Base-by-base conservation (phyloP, 2,113 vertebrate genomes). In the Lucifuga dentata region DNA sequence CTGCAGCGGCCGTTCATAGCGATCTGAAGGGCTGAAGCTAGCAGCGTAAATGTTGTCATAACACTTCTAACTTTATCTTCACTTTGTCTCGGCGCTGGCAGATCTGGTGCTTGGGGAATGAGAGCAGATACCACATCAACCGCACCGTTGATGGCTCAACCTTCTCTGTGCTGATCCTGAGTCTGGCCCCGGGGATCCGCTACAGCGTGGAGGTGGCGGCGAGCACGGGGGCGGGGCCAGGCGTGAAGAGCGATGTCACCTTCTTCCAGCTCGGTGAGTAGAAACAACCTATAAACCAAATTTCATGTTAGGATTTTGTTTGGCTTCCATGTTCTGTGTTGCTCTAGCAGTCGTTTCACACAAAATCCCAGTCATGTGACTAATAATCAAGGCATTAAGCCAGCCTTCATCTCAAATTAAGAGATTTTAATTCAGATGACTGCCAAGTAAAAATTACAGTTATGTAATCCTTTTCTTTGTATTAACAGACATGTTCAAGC, bases 41-140 rank as follows among this genome's bases (percentile, higher is more conserved):
- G 40, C 51, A 68, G 55, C 19, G 11, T 1, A 12, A 49, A 55
- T 63, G 66, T 62, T 75, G 57, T 77, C 65, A 48, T 1, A 5
- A 52, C 62, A 12, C 20, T 59, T 29, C 68, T 20, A 17, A 50
- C 59, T 67, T 52, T 53, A 5, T 66, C 35, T 38, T n/a, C 11
- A 20, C 36, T 46, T 29, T 68, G 21, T 80, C 48, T 78, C 26
- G 51, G 19, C 79, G 50, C 36, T 52, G 48, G 19, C 86, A 99
- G 98, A 93, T 99, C 68, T 99, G 97, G 97, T 99, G 98, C 84
- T 92, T 98, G 52, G 97, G 97, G 61, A 99, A 99, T 46, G 97
- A 98, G 85, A 98, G 94, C 26, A 85, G 94, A 10, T 98, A 96
- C 87, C 97, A 99, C 36, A 95, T 99, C 40, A 99, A 99, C 92